Percentiles rank a stretch among this genome's conserved stretches.
Evolutionary conservation across 2,113 vertebrate species (phyloP).

Genomic region (Pygoscelis adeliae): DNA sequence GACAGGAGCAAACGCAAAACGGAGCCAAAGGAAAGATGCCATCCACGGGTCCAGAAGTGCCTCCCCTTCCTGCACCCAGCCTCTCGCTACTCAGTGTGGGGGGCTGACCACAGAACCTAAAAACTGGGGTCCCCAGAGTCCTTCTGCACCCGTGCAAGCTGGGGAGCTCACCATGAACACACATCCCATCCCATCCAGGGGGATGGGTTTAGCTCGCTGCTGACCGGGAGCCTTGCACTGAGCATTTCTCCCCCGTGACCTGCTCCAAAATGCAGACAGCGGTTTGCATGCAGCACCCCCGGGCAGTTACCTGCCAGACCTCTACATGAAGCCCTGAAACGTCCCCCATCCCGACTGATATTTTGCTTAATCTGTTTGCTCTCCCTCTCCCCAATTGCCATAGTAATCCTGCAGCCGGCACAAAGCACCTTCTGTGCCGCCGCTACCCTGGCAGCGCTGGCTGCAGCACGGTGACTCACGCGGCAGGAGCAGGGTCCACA

Average conservation of each 20-base stretch:
- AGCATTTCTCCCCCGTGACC: not conserved
- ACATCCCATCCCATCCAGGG: not conserved
- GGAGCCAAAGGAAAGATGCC: not conserved
- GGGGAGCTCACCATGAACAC: not conserved
- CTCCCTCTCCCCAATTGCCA: conserved; percentile 47
- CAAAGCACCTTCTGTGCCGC: conserved; percentile 59
- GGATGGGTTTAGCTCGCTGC: accelerated
- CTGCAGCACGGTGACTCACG: not conserved
- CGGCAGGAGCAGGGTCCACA: not conserved
- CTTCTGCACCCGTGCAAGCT: not conserved
- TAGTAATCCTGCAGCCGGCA: not conserved
- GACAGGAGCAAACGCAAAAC: accelerated
- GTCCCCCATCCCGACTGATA: not conserved
- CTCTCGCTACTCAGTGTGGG: accelerated
- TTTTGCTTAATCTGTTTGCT: conserved; percentile 25
- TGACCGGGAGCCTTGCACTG: accelerated
- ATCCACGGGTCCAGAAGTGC: not conserved
- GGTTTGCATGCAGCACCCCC: accelerated
- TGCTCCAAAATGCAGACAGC: not conserved
- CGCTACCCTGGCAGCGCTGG: not conserved
- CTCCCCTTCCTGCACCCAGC: not conserved
- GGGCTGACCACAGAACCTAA: not conserved
- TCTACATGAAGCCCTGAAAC: not conserved
- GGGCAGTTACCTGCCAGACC: not conserved
- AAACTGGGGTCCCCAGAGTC: not conserved